These are phyloP conservation scores for Andrena marginata DNA, from an alignment of 2,888 invertebrate genomes.

Conservation along the genomic window DNA sequence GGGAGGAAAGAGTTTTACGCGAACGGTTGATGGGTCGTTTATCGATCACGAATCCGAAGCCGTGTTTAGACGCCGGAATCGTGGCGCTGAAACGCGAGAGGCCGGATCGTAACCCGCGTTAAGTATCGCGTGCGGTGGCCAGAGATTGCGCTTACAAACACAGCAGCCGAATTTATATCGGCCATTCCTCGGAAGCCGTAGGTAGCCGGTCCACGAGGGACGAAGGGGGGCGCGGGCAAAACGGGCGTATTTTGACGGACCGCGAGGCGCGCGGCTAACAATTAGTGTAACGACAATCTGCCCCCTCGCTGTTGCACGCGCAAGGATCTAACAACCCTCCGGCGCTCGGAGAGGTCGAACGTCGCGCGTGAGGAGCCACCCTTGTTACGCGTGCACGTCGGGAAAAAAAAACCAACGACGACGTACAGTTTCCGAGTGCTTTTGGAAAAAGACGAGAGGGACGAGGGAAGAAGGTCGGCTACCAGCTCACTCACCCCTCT, in stretches of 20 bases:
- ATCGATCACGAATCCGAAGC: slow-evolving; percentile 73
- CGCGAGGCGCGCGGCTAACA: slow-evolving; percentile 70
- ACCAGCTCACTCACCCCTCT: slow-evolving; percentile 60
- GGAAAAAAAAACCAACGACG: slow-evolving; percentile 11
- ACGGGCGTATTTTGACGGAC: slow-evolving; percentile 56
- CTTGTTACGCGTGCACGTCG: slow-evolving; percentile 30
- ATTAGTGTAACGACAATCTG: slow-evolving; percentile 80
- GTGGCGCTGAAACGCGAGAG: slow-evolving; percentile 67
- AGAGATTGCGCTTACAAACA: slow-evolving; percentile 30
- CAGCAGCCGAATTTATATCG: slow-evolving; percentile 44
- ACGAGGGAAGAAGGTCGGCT: slow-evolving; percentile 16
- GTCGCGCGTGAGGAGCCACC: slow-evolving; percentile 43
- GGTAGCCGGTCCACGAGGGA: not conserved
- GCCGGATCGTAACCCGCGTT: slow-evolving; percentile 44
- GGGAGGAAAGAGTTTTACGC: not conserved
- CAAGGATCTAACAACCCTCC: slow-evolving; percentile 66
- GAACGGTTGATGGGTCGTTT: slow-evolving; percentile 48
- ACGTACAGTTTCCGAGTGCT: slow-evolving; percentile 33
- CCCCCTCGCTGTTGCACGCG: slow-evolving; percentile 57
- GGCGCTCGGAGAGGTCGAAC: slow-evolving; percentile 49
- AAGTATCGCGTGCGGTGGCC: slow-evolving; percentile 40
- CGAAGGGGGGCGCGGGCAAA: slow-evolving; percentile 23
- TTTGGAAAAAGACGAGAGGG: slow-evolving; percentile 35
- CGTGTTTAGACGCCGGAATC: slow-evolving; percentile 70
- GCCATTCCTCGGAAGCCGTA: not conserved